Evolutionary conservation across 2,888 invertebrate genomes (phyloP).

Genomic region (Pristionchus exspectatus): DNA sequence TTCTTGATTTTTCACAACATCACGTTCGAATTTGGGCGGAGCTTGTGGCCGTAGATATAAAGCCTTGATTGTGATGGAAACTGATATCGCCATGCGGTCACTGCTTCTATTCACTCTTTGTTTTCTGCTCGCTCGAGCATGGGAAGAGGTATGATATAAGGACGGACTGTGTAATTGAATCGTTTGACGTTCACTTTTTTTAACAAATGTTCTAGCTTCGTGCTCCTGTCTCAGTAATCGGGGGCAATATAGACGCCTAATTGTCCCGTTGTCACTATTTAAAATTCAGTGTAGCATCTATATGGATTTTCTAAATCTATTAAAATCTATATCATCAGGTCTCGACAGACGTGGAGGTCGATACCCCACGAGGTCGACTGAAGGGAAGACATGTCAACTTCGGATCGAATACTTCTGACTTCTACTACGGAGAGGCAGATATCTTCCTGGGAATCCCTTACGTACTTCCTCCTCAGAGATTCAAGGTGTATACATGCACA

Average conservation of each 20-base stretch:
- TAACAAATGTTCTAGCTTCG: too few relatives aligned
- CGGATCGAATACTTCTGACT: slow-evolving; percentile 13
- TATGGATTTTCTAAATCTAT: too few relatives aligned
- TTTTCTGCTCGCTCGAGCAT: not conserved
- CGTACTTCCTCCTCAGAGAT: slow-evolving; percentile 8
- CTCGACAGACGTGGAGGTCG: slow-evolving; percentile 8
- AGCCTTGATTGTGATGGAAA: not conserved
- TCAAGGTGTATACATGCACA: not conserved
- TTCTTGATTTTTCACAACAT: too few relatives aligned
- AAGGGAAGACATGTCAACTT: slow-evolving; percentile 29
- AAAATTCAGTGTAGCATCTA: too few relatives aligned
- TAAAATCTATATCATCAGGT: not conserved
- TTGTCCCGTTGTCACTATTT: too few relatives aligned
- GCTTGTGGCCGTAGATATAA: not conserved
- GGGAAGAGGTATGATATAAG: not conserved
- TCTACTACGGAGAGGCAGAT: slow-evolving; percentile 36
- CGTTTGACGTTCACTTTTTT: too few relatives aligned
- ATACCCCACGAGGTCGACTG: slow-evolving; percentile 43
- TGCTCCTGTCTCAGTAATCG: too few relatives aligned
- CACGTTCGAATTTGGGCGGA: too few relatives aligned
- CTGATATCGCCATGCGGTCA: slow-evolving; percentile 18
- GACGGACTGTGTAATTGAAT: too few relatives aligned
- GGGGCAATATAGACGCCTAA: too few relatives aligned
- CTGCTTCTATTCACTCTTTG: not conserved
- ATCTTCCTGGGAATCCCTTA: slow-evolving; percentile 43